Conservation (phyloP, 2,888 invertebrate genomes). For the Steinernema carpocapsae region DNA sequence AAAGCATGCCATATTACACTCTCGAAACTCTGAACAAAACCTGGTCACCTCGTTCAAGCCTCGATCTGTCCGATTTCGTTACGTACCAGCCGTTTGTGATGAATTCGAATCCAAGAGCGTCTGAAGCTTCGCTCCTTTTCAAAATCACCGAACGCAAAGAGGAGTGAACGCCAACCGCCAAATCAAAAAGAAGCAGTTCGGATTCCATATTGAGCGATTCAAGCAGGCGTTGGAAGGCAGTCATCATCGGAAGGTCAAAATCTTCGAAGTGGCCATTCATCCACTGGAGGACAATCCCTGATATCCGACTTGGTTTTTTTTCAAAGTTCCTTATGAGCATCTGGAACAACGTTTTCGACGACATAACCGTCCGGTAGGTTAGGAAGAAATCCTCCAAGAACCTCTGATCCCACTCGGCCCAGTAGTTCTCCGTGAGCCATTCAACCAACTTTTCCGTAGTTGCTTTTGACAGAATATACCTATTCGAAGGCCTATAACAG, state of each 20-base stretch:
- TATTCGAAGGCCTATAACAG: conserved; percentile 72
- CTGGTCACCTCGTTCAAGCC: conserved; percentile 94
- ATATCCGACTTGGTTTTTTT: conserved; percentile 73
- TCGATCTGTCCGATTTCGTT: conserved; percentile 92
- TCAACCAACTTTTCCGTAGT: conserved; percentile 76
- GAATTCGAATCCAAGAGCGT: conserved; percentile 81
- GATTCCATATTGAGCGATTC: conserved; percentile 79
- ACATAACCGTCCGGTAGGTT: conserved; percentile 92
- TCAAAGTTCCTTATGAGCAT: conserved; percentile 88
- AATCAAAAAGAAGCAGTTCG: conserved; percentile 80
- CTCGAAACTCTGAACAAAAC: conserved; percentile 50
- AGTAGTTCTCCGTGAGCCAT: conserved; percentile 86
- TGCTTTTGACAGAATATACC: conserved; percentile 88
- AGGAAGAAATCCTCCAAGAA: conserved; percentile 97
- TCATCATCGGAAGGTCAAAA: conserved; percentile 94
- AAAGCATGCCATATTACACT: background rate
- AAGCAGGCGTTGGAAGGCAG: conserved; percentile 70
- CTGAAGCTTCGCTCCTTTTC: conserved; percentile 89
- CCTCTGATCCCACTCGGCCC: conserved; percentile 84
- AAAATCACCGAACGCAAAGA: conserved; percentile 87
- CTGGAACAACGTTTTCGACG: conserved; percentile 83
- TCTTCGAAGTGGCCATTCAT: conserved; percentile 98
- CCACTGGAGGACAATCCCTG: conserved; percentile 93
- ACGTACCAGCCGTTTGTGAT: conserved; percentile 90
- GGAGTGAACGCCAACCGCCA: conserved; percentile 96